Evolutionary conservation across 2,888 invertebrate species (phyloP).

Genomic region (Malachius bipustulatus): DNA sequence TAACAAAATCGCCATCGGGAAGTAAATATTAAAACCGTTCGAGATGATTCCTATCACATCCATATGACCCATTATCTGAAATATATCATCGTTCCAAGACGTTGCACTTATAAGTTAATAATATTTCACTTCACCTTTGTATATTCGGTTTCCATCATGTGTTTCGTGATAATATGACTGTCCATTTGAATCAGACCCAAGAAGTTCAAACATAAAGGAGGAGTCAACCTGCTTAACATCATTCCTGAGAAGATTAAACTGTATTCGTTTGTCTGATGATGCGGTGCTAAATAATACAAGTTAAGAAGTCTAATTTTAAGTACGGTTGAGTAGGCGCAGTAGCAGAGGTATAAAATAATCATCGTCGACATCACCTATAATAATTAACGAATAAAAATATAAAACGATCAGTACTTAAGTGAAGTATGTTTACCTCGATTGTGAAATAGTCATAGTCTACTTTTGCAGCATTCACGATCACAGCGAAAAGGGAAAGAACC

Average conservation of each 20-base stretch:
- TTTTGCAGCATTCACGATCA: conserved; percentile 74
- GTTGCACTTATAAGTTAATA: neutral
- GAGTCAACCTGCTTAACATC: conserved; percentile 93
- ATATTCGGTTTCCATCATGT: conserved; percentile 81
- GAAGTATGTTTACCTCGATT: conserved; percentile 59
- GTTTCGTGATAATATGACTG: conserved; percentile 76
- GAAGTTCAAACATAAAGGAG: conserved; percentile 97
- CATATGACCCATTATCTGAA: conserved; percentile 96
- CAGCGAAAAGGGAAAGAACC: conserved; percentile 92
- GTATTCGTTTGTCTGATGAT: conserved; percentile 98
- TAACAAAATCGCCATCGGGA: conserved; percentile 91
- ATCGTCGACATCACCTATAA: conserved; percentile 76
- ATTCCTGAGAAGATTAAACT: conserved; percentile 97
- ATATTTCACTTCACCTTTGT: conserved; percentile 59
- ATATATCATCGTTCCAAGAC: too few species aligned
- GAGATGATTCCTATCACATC: conserved; percentile 94
- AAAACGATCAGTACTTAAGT: conserved; percentile 2
- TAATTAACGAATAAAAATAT: conserved; percentile 8
- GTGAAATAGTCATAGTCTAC: conserved; percentile 80
- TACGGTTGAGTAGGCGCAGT: conserved; percentile 96
- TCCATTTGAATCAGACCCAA: conserved; percentile 97
- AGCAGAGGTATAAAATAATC: conserved; percentile 88
- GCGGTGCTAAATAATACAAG: conserved; percentile 91
- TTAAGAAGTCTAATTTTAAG: conserved; percentile 92
- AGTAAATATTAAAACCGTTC: conserved; percentile 97